These are phyloP conservation scores for Indri indri DNA, from an alignment of 2,113 vertebrate genomes.

Conservation along the genomic window DNA sequence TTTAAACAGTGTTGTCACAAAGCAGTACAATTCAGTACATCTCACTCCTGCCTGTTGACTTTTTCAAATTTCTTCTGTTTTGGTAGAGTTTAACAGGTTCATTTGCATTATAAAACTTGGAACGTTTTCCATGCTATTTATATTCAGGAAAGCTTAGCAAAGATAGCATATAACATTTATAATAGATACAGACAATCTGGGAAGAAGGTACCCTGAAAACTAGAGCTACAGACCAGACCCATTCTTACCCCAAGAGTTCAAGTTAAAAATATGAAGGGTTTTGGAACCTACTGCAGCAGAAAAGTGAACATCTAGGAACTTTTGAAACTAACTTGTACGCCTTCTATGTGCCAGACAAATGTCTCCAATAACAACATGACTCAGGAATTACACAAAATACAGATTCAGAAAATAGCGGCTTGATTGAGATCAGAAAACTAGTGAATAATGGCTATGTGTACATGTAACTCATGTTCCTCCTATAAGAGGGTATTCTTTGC, in stretches of 20 bases:
- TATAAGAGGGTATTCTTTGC: neutral
- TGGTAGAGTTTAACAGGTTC: neutral
- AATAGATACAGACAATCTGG: conserved; percentile 17
- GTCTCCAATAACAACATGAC: conserved; percentile 21
- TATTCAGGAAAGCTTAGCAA: conserved; percentile 46
- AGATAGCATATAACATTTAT: neutral
- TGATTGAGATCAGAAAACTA: conserved; percentile 40
- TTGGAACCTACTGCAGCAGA: conserved; percentile 7
- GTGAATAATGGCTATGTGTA: neutral
- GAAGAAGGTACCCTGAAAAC: conserved; percentile 20
- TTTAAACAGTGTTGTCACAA: conserved; percentile 10
- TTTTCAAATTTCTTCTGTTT: conserved; percentile 38
- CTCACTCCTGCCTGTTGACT: neutral
- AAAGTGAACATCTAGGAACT: conserved; percentile 44
- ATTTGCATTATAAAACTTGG: conserved; percentile 60
- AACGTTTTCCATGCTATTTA: conserved; percentile 57
- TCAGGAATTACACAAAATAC: conserved; percentile 45
- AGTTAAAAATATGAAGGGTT: conserved; percentile 26
- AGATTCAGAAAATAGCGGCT: neutral
- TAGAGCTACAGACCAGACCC: conserved; percentile 53
- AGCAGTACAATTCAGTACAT: neutral
- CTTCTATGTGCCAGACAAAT: conserved; percentile 1
- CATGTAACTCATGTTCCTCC: neutral
- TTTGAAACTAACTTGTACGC: conserved; percentile 46
- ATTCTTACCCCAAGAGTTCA: neutral